A percentile compares a stretch with the other conserved stretches of the same genome.
phyloP scores from a whole-genome alignment of 2,797 vertebrate species.

The Silurus aristotelis region DNA sequence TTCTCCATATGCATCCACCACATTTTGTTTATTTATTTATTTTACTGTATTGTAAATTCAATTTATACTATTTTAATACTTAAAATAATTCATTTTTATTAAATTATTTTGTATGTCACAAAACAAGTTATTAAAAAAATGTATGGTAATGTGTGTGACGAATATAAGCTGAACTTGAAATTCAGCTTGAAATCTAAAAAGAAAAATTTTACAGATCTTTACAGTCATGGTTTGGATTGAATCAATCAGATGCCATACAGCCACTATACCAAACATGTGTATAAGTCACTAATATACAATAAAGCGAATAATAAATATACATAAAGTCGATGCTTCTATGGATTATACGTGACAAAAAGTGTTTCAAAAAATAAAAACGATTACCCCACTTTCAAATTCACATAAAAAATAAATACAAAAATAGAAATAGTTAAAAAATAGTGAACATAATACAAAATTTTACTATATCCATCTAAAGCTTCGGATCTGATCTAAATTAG shows the following conservation, averaged over 20 bases:
- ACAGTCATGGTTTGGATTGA: background rate
- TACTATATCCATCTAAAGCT: background rate
- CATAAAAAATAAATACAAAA: background rate
- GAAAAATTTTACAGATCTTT: background rate
- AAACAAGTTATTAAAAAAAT: too few relatives aligned
- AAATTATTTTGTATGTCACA: too few relatives aligned
- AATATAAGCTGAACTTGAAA: too few relatives aligned
- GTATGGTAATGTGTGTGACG: too few relatives aligned
- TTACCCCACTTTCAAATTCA: background rate
- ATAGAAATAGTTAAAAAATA: background rate
- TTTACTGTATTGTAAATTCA: too few relatives aligned
- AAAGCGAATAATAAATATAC: background rate
- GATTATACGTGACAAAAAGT: background rate
- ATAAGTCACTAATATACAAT: background rate
- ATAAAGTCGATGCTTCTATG: too few relatives aligned
- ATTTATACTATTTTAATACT: too few relatives aligned
- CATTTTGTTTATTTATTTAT: too few relatives aligned
- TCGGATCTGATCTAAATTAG: background rate
- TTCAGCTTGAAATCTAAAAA: background rate
- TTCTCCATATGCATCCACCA: too few relatives aligned
- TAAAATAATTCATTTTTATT: too few relatives aligned
- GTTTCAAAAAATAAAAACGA: background rate
- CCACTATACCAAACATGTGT: background rate
- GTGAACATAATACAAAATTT: background rate
- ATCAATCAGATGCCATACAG: background rate